These are phyloP conservation scores for Babyrousa celebensis DNA, from an alignment of 2,797 vertebrate genomes.

Conservation along the genomic window DNA sequence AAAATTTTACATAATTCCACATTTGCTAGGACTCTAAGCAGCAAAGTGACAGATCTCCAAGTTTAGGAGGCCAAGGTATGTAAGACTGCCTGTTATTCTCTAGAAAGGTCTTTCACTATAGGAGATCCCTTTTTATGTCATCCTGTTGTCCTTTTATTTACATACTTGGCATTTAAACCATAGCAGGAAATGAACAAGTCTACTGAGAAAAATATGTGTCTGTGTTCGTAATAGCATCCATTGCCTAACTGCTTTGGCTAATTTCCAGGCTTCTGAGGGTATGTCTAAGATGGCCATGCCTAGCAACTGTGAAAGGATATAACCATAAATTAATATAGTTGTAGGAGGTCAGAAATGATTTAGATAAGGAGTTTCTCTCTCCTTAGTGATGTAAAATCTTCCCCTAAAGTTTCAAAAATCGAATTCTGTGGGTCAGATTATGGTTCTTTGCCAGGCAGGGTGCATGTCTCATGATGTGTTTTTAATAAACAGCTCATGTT, in stretches of 20 bases:
- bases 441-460: slow-evolving; percentile 7
- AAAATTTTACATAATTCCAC: slow-evolving; percentile 13
- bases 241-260: slow-evolving; percentile 47
- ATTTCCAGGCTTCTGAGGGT: neutral
- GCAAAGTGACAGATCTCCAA: neutral
- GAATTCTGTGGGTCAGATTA: slow-evolving; percentile 19
- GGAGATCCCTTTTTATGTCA: neutral
- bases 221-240: slow-evolving; percentile 27
- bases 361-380: slow-evolving; percentile 62
- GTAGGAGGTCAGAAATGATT: slow-evolving; percentile 68
- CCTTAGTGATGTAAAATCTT: slow-evolving; percentile 47
- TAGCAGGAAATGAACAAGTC: slow-evolving; percentile 63
- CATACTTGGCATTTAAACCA: slow-evolving; percentile 63
- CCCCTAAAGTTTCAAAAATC: slow-evolving; percentile 62
- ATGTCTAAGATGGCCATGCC: neutral
- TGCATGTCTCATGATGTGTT: neutral
- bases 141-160: slow-evolving; percentile 68
- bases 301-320: slow-evolving; percentile 42
- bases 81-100: slow-evolving; percentile 13
- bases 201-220: slow-evolving; percentile 58
- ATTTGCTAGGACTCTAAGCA: slow-evolving; percentile 58
- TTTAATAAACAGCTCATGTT: slow-evolving; percentile 63
- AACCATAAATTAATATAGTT: slow-evolving; percentile 63
- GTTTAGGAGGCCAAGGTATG: neutral
- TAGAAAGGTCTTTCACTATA: slow-evolving; percentile 2